Conservation (phyloP, 1,140 invertebrate species). For the Rhagoletis zephyria region DNA sequence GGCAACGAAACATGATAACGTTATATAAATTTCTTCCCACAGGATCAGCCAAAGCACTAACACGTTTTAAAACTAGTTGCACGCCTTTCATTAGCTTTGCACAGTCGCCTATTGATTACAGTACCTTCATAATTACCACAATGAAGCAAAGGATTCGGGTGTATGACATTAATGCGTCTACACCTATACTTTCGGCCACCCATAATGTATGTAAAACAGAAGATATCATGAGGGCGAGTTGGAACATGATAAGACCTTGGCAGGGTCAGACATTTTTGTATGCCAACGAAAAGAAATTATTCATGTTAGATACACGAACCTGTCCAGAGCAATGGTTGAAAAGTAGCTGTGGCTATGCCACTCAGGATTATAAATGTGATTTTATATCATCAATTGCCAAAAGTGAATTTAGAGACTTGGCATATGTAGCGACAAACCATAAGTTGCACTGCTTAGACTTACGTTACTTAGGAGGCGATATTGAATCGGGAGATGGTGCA, state of each 20-base stretch:
- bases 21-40: neutral
- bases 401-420: slow-evolving; percentile 57
- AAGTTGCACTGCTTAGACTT: slow-evolving; percentile 57
- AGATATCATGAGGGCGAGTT: slow-evolving; percentile 16
- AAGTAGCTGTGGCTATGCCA: neutral
- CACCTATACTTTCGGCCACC: slow-evolving; percentile 1
- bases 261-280: slow-evolving; percentile 55
- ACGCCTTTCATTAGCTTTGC: slow-evolving; percentile 58
- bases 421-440: slow-evolving; percentile 56
- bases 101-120: slow-evolving; percentile 34
- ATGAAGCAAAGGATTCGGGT: slow-evolving; percentile 56
- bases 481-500: neutral
- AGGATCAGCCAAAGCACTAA: slow-evolving; percentile 17
- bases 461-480: slow-evolving; percentile 50
- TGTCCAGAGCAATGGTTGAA: slow-evolving; percentile 52
- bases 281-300: slow-evolving; percentile 54
- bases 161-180: slow-evolving; percentile 50
- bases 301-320: slow-evolving; percentile 53
- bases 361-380: slow-evolving; percentile 22
- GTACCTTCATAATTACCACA: slow-evolving; percentile 52
- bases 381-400: slow-evolving; percentile 45
- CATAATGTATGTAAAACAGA: neutral
- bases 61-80: slow-evolving; percentile 49
- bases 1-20: slow-evolving; percentile 34
- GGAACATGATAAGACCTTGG: slow-evolving; percentile 56